Base-by-base conservation (phyloP, 2,888 invertebrate species). In the Pollenia amentaria region DNA sequence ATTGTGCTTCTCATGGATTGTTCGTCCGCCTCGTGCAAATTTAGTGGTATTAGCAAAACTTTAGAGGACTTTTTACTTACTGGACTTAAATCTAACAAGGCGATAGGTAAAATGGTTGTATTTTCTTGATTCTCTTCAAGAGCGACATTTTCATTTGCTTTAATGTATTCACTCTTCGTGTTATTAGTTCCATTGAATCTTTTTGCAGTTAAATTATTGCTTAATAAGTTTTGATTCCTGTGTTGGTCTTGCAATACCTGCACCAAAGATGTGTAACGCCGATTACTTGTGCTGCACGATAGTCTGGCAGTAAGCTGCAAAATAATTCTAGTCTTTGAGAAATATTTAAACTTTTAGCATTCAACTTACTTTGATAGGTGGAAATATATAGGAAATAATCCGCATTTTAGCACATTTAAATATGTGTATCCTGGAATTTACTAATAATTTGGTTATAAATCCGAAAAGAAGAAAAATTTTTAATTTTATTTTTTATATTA, bases 31-130 rank as follows among this genome's bases (percentile, higher is more conserved):
- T 89, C 88, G 2, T 86, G 84, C 42, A 91, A 57, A 60, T 90
- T 89, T 4, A 92, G 40, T 0, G 90, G 92, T 70, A 92, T 91
- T 16, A 92, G 84, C 16, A 92, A 89, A 29, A 92, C 89, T 70
- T 90, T 92, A 16, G 89, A 57, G 7, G 84, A 73, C 10, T 70
- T 70, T 11, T 42, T 62, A 64, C 57, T 82, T 9, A 48, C 16
- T n/a, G 42, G 44, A 55, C 64, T 87, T 14, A 79, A 62, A 16
- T 83, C 84, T 60, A 88, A 83, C 73, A 89, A 53, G 51, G 88
- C 88, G 77, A 89, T 86, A 51, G 89, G 88, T 3, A 88, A 48
- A 44, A 88, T 75, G 6, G 4, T 6, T 9, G 64, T 62, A 16
- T 65, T 16, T 55, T 14, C 44, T 16, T n/a, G 3, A 18, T 2